These are phyloP conservation scores for Columba livia DNA, from an alignment of 2,113 vertebrate genomes.

Conservation along the genomic window DNA sequence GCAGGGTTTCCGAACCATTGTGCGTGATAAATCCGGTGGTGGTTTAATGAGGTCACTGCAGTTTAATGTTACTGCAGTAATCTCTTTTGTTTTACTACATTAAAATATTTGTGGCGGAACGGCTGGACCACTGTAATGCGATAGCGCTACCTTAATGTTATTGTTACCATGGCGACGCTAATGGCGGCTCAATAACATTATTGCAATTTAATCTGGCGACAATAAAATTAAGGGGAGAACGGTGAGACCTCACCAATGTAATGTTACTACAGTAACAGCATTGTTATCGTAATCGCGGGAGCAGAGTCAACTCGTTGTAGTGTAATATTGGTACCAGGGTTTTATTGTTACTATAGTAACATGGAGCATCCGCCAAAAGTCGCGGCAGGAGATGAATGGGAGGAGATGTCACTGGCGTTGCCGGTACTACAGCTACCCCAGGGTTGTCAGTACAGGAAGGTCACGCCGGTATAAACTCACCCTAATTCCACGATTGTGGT, in stretches of 20 bases:
- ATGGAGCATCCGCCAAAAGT: not conserved
- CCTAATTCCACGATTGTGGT: not conserved
- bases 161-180: conserved; percentile 44
- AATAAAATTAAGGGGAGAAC: conserved; percentile 64
- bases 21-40: not conserved
- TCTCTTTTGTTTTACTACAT: conserved; percentile 69
- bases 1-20: rapidly evolving
- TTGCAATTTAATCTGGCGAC: conserved; percentile 64
- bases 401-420: not conserved
- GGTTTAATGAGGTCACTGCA: conserved; percentile 57
- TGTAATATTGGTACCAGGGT: not conserved
- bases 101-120: conserved; percentile 56
- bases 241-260: conserved; percentile 26
- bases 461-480: not conserved
- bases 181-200: conserved; percentile 65
- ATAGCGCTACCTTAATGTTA: conserved; percentile 47
- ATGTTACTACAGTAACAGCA: conserved; percentile 59
- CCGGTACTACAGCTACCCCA: not conserved
- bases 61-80: conserved; percentile 54
- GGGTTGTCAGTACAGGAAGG: not conserved
- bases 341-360: conserved; percentile 30
- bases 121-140: conserved; percentile 11
- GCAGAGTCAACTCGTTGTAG: conserved; percentile 32
- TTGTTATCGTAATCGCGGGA: conserved; percentile 22
- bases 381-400: conserved; percentile 35